Base-by-base conservation (phyloP, 1,140 invertebrate genomes). In the Limonius californicus region DNA sequence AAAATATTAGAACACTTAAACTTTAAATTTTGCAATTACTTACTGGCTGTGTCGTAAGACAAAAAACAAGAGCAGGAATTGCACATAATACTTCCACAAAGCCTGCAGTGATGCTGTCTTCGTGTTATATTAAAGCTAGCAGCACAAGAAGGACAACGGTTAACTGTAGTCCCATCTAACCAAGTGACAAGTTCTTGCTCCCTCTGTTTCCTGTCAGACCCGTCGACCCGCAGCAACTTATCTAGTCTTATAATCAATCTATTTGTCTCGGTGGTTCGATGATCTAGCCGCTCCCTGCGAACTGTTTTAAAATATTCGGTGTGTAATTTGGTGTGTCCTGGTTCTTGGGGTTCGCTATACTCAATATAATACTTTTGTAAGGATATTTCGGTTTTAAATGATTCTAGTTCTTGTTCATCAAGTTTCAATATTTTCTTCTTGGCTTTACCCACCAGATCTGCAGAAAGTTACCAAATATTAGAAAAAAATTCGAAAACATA, bases 61-160 rank as follows among this genome's bases (percentile, higher is more conserved):
- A 99, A 79, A 78, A 97, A 97, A 64, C 88, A 79, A 12, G 95
- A 98, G 76, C 97, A 99, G 67, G 89, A 87, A 74, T 95, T 84
- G 77, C 97, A 99, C 83, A 98, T 91, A 59, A 99, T 89, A 55
- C 90, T 90, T 0, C 97, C 97, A 82, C 97, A 99, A 3, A 99
- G 80, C 66, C 97, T 81, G 74, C 97, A 99, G 78, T 99, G 97
- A 81, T 99, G 97, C 76, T 96, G 91, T 61, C 96, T 80, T 57
- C 92, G 83, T 0, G 93, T 87, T 27, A 98, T 74, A 69, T 89
- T 88, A 76, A 99, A 99, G 50, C 84, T 84, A 74, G 87, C 87
- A 2, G 91, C 91, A 83, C 97, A 99, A 66, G 86, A 89, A 1
- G 94, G 92, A 78, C 97, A 99, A 19, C 95, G 76, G 62, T 88